Conservation (phyloP, 1,140 invertebrate genomes). For the Anastatus disparis region DNA sequence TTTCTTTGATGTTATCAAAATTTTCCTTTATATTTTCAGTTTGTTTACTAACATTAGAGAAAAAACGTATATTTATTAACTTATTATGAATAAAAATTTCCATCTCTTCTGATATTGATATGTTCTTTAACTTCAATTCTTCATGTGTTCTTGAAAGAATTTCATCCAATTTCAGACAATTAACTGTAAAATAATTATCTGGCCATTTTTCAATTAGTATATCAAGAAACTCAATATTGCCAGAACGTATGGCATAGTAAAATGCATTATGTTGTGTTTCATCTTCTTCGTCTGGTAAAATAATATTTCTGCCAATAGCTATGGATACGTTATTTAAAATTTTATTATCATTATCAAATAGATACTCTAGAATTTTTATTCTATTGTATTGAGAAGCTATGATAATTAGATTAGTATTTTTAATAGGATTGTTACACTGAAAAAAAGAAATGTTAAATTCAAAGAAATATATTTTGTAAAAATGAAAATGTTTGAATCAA, state of each 20-base stretch:
- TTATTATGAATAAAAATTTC: slow-evolving; percentile 1
- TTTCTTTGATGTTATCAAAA: neutral
- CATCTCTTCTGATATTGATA: neutral
- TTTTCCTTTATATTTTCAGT: neutral
- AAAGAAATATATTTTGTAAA: too few relatives aligned
- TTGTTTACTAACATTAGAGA: neutral
- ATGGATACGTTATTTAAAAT: neutral
- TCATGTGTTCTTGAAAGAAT: slow-evolving; percentile 9
- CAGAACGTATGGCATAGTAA: slow-evolving; percentile 10
- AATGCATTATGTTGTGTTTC: slow-evolving; percentile 9
- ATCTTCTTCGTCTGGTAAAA: slow-evolving; percentile 8
- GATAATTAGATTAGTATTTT: slow-evolving; percentile 6
- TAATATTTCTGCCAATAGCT: neutral
- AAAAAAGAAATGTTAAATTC: too few relatives aligned
- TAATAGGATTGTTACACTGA: slow-evolving; percentile 8
- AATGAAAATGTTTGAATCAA: too few relatives aligned
- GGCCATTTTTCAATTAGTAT: slow-evolving; percentile 1
- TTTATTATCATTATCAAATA: slow-evolving; percentile 1
- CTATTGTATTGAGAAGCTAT: slow-evolving; percentile 10
- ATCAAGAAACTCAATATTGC: neutral
- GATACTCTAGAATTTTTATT: slow-evolving; percentile 9
- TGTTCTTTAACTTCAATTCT: slow-evolving; percentile 9
- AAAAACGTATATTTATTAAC: slow-evolving; percentile 5
- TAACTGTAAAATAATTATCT: slow-evolving; percentile 4
- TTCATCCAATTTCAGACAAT: slow-evolving; percentile 1